A percentile compares a stretch with the other conserved stretches of the same genome.
These are phyloP conservation scores for Synergus laeviventris DNA, from an alignment of 2,888 invertebrate species.

Conservation along the genomic window DNA sequence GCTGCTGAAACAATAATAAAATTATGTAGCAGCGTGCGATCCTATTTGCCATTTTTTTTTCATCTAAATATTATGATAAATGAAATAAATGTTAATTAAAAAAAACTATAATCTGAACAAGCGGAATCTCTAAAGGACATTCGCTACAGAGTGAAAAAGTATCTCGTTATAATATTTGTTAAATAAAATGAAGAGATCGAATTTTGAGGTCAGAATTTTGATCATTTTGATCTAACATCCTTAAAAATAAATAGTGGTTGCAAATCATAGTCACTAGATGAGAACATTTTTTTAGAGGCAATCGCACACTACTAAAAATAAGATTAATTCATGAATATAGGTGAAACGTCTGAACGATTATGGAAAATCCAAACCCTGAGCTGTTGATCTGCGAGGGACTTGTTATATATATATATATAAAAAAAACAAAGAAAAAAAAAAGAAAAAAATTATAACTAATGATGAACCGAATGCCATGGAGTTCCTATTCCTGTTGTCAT, in stretches of 20 bases:
- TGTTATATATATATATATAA: too few species aligned
- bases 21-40: slow-evolving; percentile 74
- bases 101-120: neutral
- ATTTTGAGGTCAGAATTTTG: too few species aligned
- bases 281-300: slow-evolving; percentile 54
- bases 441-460: neutral
- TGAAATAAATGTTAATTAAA: slow-evolving; percentile 17
- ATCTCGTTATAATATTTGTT: too few species aligned
- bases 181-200: too few species aligned
- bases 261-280: neutral
- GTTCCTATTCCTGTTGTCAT: slow-evolving; percentile 18
- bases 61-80: neutral
- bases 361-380: slow-evolving; percentile 35
- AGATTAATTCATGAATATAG: slow-evolving; percentile 44
- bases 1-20: slow-evolving; percentile 75
- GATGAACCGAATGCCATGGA: slow-evolving; percentile 26
- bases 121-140: neutral
- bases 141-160: neutral
- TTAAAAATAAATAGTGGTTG: slow-evolving; percentile 6
- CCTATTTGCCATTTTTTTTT: slow-evolving; percentile 58
- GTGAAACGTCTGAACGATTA: slow-evolving; percentile 50
- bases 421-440: neutral
- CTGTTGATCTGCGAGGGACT: slow-evolving; percentile 32
- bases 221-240: too few species aligned
- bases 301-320: slow-evolving; percentile 70